Evolutionary conservation across 2,797 vertebrate species (phyloP), one percentile per base, ranked within the genome.

Genomic region (Lates japonicus): DNA sequence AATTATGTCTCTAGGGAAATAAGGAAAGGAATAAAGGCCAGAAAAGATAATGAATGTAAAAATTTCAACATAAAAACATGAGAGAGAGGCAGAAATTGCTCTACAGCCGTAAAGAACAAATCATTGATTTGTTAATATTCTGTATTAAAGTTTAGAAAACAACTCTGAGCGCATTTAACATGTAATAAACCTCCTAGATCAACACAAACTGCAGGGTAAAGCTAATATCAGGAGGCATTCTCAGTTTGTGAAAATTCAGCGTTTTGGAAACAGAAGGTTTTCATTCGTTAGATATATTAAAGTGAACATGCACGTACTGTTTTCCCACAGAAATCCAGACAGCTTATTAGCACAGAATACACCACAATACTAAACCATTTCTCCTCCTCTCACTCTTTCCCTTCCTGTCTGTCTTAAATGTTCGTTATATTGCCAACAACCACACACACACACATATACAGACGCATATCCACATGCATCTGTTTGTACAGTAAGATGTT

Each of bases 301-400:
- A 48, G 54, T 35, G 31, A 62, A 66, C 59, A 82, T 20, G 19
- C 58, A 68, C 66, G 29, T 44, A 44, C 35, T 10, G 31, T 41
- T 75, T 81, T 83, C 69, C 59, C 82, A 80, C 74, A 61, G 76
- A 63, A 48, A 17, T 49, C 58, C 52, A 81, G 59, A 64, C 65
- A 29, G 54, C 59, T 63, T 80, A 61, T 64, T 70, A 59, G 69
- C 29, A 14, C 49, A 25, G 59, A 81, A 73, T 19, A 52, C 61
- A 67, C 62, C 57, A 0, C 61, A 69, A 33, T 49, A 78, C 75
- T 76, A 29, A 66, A 60, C 8, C 4, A 2, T 49, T 78, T 78
- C 74, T 75, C 52, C 57, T 79, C 41, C 67, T 72, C 78, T 77
- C 74, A 83, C 73, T 82, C 75, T 70, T 79, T 82, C 75, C 70